Base-by-base conservation (phyloP, 2,113 vertebrate species). In the Neolamprologus falcicula region DNA sequence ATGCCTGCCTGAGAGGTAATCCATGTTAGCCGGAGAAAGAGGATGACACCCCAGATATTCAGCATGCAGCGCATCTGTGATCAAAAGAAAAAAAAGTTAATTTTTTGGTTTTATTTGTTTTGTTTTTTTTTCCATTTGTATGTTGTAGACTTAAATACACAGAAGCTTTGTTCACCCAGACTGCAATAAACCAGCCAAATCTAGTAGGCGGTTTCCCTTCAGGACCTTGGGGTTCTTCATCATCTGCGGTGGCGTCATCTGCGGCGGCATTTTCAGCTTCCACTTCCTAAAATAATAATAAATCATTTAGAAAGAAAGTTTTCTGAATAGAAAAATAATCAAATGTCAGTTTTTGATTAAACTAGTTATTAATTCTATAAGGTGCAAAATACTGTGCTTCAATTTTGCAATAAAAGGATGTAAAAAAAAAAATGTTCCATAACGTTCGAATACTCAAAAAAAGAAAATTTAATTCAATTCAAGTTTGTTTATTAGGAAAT, bases 281-380 rank as follows among this genome's bases (percentile, higher is more conserved):
- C 31, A 42, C 80, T 33, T 94, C 89, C 95, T 96, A 63, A 37
- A 76, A 45, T 4, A 76, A 66, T 37, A 12, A n/a, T 35, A 63
- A 12, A 3, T 63, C 7, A 35, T 24, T 68, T 40, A 68, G 11
- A 40, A 68, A 40, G 0, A 59, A 59, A 37, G 19, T 13, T 66
- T 66, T 66, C 61, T 66, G 33, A 37, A 66, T 66, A 63, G 59
- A 63, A 63, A 37, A 5, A 66, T 7, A n/a, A 66, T 68, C 4
- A 68, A 73, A 16, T 26, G 13, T 26, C 3, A 45, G 40, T 9
- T 73, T 73, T 73, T 6, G 9, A 10, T 45, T 10, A 73, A 73
- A 17, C 1, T 45, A 73, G 13, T 16, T 26, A 17, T 26, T 73
- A 73, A 63, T 63, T 33, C 4, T 26, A 73, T 26, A 26, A 21